Evolutionary conservation across 2,888 invertebrate species (phyloP), one percentile per base, ranked within the genome.

Genomic region (Dicyrtomina minuta): DNA sequence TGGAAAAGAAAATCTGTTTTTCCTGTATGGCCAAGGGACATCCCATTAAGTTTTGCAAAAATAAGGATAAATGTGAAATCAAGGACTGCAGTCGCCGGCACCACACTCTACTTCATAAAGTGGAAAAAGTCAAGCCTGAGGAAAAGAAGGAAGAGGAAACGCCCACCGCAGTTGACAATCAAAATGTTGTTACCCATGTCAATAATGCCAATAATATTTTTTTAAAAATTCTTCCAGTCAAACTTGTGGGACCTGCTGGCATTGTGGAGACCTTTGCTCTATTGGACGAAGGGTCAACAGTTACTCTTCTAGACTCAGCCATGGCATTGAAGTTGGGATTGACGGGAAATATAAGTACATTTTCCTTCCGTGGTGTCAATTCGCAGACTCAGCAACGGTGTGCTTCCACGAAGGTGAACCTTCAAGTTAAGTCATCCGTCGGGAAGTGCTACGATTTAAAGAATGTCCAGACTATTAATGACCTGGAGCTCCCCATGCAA

Each of bases 231-330:
- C 22, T 71, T 1, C 70, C 67, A 4, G 64, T 70, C 2, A 27
- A 61, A 1, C 4, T 59, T 4, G 46, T 13, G 17, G 66, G 66
- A 10, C 66, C 66, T 8, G 10, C 13, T 6, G 66, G 1, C 4
- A 49, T 8, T n/a, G n/a, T n/a, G n/a, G n/a, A n/a, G n/a, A 62
- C 66, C 0, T 62, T 49, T 26, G 71, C 70, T 1, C 24, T 71
- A 13, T 27, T 71, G 8, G 71, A 73, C 41, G 44, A 17, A 10
- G 68, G 65, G 1, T 66, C 69, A 13, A 59, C 59, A 13, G 49
- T 49, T 1, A 59, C 73, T n/a, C 13, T 67, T 2, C 27, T 73
- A 0, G 56, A 51, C 12, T 61, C 33, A 17, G 22, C 10, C 8
- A 6, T 66, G 22, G 73, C 71, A 1, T 20, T 51, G 5, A 12